Percentiles rank a stretch among this genome's conserved stretches.
Conservation (phyloP, 1,140 invertebrate species). For the Oreohelix idahoensis region DNA sequence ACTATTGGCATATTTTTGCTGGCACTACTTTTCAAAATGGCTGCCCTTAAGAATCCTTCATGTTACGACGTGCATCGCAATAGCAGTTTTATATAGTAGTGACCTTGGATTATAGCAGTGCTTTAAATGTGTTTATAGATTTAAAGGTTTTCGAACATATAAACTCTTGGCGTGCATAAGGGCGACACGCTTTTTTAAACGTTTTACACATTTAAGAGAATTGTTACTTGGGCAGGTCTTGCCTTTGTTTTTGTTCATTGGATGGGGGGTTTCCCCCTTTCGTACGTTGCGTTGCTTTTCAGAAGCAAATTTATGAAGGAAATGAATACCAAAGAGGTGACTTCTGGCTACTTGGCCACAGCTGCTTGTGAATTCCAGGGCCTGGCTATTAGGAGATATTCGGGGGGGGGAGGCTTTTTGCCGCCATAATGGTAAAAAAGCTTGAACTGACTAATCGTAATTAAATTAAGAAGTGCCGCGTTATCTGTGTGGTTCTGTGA, state of each 20-base stretch:
- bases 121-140: neutral
- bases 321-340: constrained; percentile 35
- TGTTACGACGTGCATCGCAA: constrained; percentile 35
- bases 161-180: neutral
- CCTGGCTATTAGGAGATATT: too few species aligned
- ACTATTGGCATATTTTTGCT: constrained; percentile 7
- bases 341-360: constrained; percentile 31
- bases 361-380: constrained; percentile 13
- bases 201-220: too few species aligned
- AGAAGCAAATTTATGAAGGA: constrained; percentile 23
- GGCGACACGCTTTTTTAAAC: too few species aligned
- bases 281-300: neutral
- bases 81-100: neutral
- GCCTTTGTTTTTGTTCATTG: neutral
- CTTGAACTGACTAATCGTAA: too few species aligned
- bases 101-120: constrained; percentile 31
- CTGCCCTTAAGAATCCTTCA: constrained; percentile 22
- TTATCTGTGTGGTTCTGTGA: too few species aligned
- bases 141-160: neutral
- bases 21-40: constrained; percentile 39
- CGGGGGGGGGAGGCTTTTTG: too few species aligned
- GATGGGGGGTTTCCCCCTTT: constrained; percentile 28
- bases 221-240: too few species aligned
- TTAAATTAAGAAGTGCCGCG: too few species aligned
- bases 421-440: too few species aligned